phyloP scores from a whole-genome alignment of 2,113 vertebrate species.

The Pelecanoides urinatrix region DNA sequence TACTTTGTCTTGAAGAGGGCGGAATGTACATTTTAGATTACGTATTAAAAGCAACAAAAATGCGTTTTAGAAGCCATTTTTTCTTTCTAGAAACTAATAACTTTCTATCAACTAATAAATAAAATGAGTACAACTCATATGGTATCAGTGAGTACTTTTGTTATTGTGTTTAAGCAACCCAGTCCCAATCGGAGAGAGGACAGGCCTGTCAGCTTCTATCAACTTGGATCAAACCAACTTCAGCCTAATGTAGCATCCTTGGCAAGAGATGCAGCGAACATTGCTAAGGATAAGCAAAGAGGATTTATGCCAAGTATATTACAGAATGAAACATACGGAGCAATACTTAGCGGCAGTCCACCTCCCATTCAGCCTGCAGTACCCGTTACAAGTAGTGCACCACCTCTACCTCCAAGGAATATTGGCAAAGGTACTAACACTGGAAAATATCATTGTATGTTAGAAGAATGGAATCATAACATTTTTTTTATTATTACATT shows the following conservation, averaged over 20 bases:
- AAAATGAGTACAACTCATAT: neutral
- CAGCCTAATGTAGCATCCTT: slow-evolving; percentile 74
- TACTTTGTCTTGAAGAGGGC: neutral
- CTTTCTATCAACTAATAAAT: neutral
- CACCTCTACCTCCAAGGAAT: slow-evolving; percentile 93
- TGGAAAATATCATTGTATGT: neutral
- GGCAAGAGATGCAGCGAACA: slow-evolving; percentile 76
- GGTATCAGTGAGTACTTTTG: neutral
- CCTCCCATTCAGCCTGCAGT: slow-evolving; percentile 60
- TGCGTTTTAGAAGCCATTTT: neutral
- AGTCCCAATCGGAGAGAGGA: slow-evolving; percentile 94
- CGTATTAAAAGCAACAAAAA: neutral
- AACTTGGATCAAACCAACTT: slow-evolving; percentile 82
- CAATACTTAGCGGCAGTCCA: slow-evolving; percentile 82
- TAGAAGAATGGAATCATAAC: neutral
- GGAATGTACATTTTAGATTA: neutral
- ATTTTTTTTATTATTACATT: neutral
- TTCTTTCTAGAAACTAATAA: neutral
- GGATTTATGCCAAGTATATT: slow-evolving; percentile 86
- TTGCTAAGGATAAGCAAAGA: slow-evolving; percentile 90
- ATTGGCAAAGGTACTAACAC: slow-evolving; percentile 84
- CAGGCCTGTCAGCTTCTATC: slow-evolving; percentile 95
- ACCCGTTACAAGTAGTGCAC: slow-evolving; percentile 76
- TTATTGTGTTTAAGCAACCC: slow-evolving; percentile 74
- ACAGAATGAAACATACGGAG: slow-evolving; percentile 96